Evolutionary conservation across 2,888 invertebrate species (phyloP).

Genomic region (Tricholauxania praeusta): DNA sequence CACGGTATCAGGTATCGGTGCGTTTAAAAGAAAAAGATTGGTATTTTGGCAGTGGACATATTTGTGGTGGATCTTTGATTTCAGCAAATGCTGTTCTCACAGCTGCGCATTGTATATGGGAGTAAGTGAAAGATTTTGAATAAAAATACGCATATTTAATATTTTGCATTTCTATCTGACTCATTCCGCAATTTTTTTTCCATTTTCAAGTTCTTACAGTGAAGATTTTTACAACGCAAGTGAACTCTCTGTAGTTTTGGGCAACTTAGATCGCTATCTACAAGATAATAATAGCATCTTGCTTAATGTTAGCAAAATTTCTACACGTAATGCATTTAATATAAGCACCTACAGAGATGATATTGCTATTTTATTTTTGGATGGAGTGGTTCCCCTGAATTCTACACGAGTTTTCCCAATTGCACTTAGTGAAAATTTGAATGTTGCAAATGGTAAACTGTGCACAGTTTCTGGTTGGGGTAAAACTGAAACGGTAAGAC

Average conservation of each 20-base stretch:
- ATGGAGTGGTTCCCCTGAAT: constrained; percentile 55
- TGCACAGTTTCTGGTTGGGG: constrained; percentile 67
- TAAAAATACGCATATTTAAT: no score
- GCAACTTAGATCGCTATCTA: constrained; percentile 61
- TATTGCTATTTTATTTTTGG: constrained; percentile 57
- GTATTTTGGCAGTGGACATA: constrained; percentile 62
- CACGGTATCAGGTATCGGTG: constrained; percentile 61
- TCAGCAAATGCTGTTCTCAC: constrained; percentile 55
- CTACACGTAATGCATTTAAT: constrained; percentile 50
- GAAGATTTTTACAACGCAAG: background rate
- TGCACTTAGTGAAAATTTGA: constrained; percentile 44
- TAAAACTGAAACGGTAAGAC: constrained; percentile 52
- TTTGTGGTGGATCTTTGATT: constrained; percentile 62
- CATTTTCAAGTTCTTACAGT: constrained; percentile 37
- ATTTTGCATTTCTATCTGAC: no score
- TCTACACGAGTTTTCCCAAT: constrained; percentile 60
- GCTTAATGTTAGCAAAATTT: constrained; percentile 51
- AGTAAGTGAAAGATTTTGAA: constrained; percentile 51
- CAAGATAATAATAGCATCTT: constrained; percentile 52
- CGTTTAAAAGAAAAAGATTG: constrained; percentile 52
- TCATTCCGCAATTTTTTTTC: constrained; percentile 23
- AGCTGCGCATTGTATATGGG: constrained; percentile 64
- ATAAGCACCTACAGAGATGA: constrained; percentile 56
- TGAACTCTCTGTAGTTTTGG: constrained; percentile 60
- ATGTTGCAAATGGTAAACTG: constrained; percentile 46